phyloP scores from a whole-genome alignment of 2,113 vertebrate species.

The Apistogramma diplotaenia region DNA sequence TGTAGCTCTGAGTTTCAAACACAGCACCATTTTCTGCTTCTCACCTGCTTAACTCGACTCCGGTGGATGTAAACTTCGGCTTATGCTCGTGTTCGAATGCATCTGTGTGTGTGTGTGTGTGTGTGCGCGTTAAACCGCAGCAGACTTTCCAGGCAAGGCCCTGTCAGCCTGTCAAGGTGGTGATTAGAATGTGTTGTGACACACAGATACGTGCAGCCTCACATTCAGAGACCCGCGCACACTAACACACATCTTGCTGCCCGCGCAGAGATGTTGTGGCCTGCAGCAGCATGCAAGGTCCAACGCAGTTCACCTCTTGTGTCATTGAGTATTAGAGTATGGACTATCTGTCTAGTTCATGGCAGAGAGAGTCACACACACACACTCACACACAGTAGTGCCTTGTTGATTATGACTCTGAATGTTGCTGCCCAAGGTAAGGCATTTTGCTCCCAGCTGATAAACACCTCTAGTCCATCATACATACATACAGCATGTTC shows the following conservation, averaged over 20 bases:
- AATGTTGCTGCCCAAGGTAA: conserved; percentile 32
- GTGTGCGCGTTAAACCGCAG: not conserved
- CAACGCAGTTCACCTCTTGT: conserved; percentile 61
- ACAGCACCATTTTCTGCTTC: conserved; percentile 19
- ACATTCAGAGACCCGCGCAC: conserved; percentile 15
- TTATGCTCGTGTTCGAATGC: not conserved
- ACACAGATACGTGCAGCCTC: conserved; percentile 22
- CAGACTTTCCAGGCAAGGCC: conserved; percentile 29
- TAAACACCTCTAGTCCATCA: not conserved
- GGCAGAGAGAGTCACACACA: not conserved
- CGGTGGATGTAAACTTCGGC: not conserved
- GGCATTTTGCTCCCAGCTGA: conserved; percentile 35
- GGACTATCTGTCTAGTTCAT: conserved; percentile 53
- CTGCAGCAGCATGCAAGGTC: conserved; percentile 57
- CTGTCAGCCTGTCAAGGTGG: conserved; percentile 35
- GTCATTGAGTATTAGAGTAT: conserved; percentile 64
- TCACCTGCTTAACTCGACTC: conserved; percentile 10
- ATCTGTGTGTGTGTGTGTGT: not conserved
- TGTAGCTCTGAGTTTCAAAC: not conserved
- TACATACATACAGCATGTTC: not conserved
- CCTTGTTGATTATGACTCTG: conserved; percentile 48
- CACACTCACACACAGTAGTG: not conserved
- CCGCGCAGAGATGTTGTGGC: conserved; percentile 46
- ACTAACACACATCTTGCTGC: conserved; percentile 1
- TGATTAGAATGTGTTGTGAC: conserved; percentile 60